Conservation (phyloP, 2,113 vertebrate species). For the Bettongia penicillata region DNA sequence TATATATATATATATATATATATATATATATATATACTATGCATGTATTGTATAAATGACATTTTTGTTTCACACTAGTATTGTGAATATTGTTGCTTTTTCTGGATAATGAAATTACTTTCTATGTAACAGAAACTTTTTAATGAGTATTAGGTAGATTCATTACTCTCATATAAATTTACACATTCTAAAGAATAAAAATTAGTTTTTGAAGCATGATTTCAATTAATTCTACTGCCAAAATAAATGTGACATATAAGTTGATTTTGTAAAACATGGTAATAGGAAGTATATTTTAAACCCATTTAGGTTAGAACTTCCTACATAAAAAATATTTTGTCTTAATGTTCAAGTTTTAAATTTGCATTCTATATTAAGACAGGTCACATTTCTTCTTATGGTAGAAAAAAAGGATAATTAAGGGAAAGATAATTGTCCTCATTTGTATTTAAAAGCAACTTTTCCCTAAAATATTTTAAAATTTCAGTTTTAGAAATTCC, state of each 20-base stretch:
- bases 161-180: slow-evolving; percentile 58
- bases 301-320: slow-evolving; percentile 20
- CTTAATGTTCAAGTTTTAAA: not conserved
- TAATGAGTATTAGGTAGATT: slow-evolving; percentile 66
- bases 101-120: slow-evolving; percentile 72
- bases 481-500: slow-evolving; percentile 3
- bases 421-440: not conserved
- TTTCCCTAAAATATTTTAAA: slow-evolving; percentile 24
- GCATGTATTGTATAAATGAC: slow-evolving; percentile 5
- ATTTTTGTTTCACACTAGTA: slow-evolving; percentile 39
- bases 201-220: slow-evolving; percentile 57
- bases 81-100: slow-evolving; percentile 54
- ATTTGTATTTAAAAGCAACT: slow-evolving; percentile 15
- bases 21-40: slow-evolving; percentile 40
- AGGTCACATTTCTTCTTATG: slow-evolving; percentile 4
- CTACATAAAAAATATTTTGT: not conserved
- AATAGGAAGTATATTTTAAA: slow-evolving; percentile 48
- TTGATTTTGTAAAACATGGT: not conserved
- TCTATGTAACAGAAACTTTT: slow-evolving; percentile 62
- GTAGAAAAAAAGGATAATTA: not conserved
- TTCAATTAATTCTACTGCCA: slow-evolving; percentile 66
- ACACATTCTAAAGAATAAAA: slow-evolving; percentile 67
- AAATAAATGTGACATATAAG: slow-evolving; percentile 25
- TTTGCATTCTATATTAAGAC: not conserved
- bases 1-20: no score